Base-by-base conservation (phyloP, 2,113 vertebrate genomes). In the Solenodon paradoxus region DNA sequence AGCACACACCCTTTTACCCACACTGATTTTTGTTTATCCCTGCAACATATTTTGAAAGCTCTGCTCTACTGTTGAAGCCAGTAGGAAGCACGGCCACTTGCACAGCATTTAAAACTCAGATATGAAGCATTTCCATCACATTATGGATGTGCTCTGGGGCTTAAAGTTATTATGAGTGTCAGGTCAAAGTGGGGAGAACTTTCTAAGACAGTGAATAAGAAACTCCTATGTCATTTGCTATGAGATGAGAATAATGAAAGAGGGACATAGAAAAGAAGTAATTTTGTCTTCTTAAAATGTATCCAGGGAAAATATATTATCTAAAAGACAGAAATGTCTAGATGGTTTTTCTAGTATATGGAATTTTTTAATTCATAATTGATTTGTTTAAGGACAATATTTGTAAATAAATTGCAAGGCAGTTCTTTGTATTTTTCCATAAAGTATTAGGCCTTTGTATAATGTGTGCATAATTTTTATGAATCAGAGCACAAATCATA, bases 401-500 rank as follows among this genome's bases (percentile, higher is more conserved):
- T 71, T 61, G 7, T 90, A 90, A 94, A 49, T 12, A 3, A 97
- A 83, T 87, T 81, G 16, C 51, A 86, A 45, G 95, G 24, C 68
- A 69, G 84, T 2, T 68, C 69, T 93, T 72, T 95, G 88, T 74
- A 92, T 89, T 61, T 55, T 79, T 93, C 85, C 94, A 47, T 88
- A 88, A 98, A 97, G 85, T 90, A 79, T 95, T 97, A 98, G 87
- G 51, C 79, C 32, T 96, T 87, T 92, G 63, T 97, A 95, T 95
- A 97, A 92, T 92, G 71, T 66, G 93, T 97, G 84, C 40, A 51
- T 97, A 95, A 88, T 97, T 98, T 98, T 98, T 98, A 96, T 97
- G 94, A 98, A 98, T 96, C 82, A 94, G 83, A 97, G 95, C 64
- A 77, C 95, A 93, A 97, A 97, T 97, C 96, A 97, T 98, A 98